Evolutionary conservation across 2,888 invertebrate species (phyloP).

Genomic region (Hartigia nigra): DNA sequence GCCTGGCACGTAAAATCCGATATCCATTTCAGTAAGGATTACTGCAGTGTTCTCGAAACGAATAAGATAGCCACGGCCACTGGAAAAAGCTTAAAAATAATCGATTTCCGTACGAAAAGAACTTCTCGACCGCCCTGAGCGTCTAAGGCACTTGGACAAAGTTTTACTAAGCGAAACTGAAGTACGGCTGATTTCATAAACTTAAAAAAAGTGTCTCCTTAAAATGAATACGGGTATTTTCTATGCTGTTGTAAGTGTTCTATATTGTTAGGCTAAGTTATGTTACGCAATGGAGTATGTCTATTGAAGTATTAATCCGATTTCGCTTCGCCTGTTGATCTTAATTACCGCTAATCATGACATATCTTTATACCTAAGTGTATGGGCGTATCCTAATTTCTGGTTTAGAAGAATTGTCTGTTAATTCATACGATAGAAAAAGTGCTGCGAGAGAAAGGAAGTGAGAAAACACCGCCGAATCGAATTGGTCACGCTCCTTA

Average conservation of each 20-base stretch:
- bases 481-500: conserved; percentile 54
- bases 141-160: background rate
- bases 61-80: background rate
- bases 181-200: background rate
- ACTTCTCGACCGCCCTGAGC: background rate
- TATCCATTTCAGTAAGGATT: conserved; percentile 4
- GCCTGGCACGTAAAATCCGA: conserved; percentile 1
- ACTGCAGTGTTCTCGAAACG: background rate
- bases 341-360: background rate
- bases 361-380: background rate
- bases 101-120: background rate
- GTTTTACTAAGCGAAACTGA: background rate
- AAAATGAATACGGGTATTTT: background rate
- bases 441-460: conserved; percentile 1
- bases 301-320: background rate
- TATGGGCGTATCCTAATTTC: background rate
- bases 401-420: background rate
- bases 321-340: background rate
- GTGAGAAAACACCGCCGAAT: conserved; percentile 30
- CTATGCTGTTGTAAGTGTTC: background rate
- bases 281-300: background rate
- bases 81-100: background rate
- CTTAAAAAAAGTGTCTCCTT: background rate
- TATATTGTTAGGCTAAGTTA: background rate
- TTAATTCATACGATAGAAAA: conserved; percentile 3